These are phyloP conservation scores for Eulimnadia texana DNA, from an alignment of 1,140 invertebrate species.

Conservation along the genomic window DNA sequence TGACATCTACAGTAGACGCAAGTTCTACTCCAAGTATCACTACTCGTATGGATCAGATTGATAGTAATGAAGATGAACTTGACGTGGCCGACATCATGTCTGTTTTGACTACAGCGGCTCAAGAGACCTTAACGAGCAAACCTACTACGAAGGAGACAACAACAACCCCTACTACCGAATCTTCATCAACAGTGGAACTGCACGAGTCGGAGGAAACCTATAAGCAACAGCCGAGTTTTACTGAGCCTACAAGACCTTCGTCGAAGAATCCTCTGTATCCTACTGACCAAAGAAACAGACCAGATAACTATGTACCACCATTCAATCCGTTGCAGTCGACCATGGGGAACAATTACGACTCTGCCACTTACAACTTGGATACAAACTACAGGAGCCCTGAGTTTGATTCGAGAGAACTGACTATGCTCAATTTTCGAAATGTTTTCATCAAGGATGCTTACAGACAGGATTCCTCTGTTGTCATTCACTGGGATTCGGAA, in stretches of 20 bases:
- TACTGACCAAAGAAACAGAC: no score
- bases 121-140: no score
- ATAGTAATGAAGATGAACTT: neutral
- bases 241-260: no score
- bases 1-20: neutral
- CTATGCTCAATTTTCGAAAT: constrained; percentile 35
- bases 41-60: neutral
- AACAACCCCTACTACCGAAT: no score
- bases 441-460: constrained; percentile 70
- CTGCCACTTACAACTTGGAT: neutral
- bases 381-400: no score
- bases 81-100: neutral
- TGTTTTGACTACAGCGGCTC: neutral
- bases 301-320: no score
- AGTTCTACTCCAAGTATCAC: neutral
- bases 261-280: no score
- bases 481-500: constrained; percentile 80
- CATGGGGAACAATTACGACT: neutral
- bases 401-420: neutral
- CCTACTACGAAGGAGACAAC: no score
- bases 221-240: no score
- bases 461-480: constrained; percentile 67
- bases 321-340: neutral
- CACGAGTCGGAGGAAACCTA: no score
- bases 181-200: no score